These are phyloP conservation scores for Lampris incognitus DNA, from an alignment of 2,113 vertebrate species.

Conservation along the genomic window DNA sequence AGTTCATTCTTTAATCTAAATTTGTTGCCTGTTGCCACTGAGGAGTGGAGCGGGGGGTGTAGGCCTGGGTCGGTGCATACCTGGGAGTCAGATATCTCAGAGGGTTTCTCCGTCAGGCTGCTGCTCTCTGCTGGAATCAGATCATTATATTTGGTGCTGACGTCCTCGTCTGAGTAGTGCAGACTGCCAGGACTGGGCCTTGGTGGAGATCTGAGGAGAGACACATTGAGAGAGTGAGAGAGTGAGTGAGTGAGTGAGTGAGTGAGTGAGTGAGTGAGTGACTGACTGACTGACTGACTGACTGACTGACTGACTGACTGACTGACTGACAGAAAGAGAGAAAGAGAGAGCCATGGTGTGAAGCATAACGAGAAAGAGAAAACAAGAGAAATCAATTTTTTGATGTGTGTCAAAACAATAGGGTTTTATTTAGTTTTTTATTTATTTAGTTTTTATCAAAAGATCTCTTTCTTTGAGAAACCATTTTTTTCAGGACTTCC, in stretches of 20 bases:
- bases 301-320: not conserved
- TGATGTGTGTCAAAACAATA: not conserved
- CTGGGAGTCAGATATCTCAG: constrained; percentile 97
- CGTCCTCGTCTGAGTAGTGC: constrained; percentile 97
- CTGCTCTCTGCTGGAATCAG: constrained; percentile 97
- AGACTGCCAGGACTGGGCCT: constrained; percentile 96
- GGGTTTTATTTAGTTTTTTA: constrained; percentile 22
- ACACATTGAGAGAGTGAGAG: not conserved
- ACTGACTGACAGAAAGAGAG: not conserved
- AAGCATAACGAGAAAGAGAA: too few species aligned
- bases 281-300: not conserved
- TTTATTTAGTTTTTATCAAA: not conserved
- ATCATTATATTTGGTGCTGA: constrained; percentile 96
- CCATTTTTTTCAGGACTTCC: constrained; percentile 27
- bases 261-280: not conserved
- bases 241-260: not conserved
- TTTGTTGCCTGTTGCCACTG: constrained; percentile 29
- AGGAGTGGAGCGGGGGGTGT: not conserved
- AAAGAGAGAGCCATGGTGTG: not conserved
- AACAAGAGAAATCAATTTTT: too few species aligned
- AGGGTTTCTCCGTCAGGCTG: constrained; percentile 97
- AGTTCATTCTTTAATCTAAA: constrained; percentile 44
- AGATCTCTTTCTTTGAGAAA: constrained; percentile 1
- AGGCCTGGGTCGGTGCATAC: constrained; percentile 73
- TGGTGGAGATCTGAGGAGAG: constrained; percentile 87